Conservation (phyloP, 2,888 invertebrate species). For the Entomobrya proxima region DNA sequence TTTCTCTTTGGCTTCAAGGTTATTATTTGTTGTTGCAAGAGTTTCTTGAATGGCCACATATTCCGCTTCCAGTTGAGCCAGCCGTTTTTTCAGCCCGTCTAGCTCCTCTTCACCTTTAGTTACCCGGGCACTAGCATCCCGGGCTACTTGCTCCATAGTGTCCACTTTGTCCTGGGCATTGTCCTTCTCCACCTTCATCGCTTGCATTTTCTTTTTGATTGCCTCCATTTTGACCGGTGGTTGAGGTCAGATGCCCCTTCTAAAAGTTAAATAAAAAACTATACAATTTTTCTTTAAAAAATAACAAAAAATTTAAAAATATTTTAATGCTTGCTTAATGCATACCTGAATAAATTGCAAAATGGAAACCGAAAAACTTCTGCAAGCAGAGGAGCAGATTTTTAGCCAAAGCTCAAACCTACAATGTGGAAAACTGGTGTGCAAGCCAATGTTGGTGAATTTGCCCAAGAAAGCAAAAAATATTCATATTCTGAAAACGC, state of each 20-base stretch:
- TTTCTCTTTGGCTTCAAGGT: slow-evolving; percentile 97
- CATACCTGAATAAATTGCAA: no score
- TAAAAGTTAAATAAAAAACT: no score
- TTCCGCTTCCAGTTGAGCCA: slow-evolving; percentile 94
- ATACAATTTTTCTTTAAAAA: no score
- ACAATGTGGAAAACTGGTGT: no score
- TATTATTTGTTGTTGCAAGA: slow-evolving; percentile 92
- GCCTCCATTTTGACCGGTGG: slow-evolving; percentile 82
- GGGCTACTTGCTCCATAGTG: slow-evolving; percentile 82
- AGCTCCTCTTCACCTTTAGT: slow-evolving; percentile 88
- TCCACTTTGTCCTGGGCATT: slow-evolving; percentile 84
- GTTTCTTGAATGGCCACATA: slow-evolving; percentile 92
- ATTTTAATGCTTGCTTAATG: no score
- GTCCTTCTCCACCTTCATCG: slow-evolving; percentile 86
- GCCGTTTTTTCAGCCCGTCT: slow-evolving; percentile 95
- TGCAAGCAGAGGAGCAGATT: no score
- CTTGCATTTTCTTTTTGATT: slow-evolving; percentile 87
- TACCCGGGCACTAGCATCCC: slow-evolving; percentile 81
- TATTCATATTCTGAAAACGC: no score
- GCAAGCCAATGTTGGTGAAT: no score
- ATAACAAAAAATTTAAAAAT: no score
- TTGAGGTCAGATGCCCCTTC: neutral
- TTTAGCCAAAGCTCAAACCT: no score
- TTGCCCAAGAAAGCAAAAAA: no score
- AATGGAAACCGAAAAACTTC: no score